phyloP scores from a whole-genome alignment of 2,888 invertebrate genomes.

The Heteromurus nitidus region DNA sequence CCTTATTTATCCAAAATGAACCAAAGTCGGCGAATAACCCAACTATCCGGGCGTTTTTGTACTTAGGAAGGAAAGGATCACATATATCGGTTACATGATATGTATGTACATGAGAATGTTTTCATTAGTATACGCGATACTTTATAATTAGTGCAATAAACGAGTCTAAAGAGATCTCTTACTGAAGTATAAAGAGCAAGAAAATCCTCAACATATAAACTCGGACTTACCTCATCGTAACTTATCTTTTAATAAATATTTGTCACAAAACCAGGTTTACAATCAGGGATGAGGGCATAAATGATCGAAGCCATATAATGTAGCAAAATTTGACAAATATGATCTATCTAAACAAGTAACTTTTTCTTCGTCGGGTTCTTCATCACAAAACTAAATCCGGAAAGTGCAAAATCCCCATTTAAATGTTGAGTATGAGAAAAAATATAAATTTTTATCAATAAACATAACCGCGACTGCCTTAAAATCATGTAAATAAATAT shows the following conservation, averaged over 20 bases:
- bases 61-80: background rate
- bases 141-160: constrained; percentile 17
- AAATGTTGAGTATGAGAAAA: background rate
- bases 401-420: background rate
- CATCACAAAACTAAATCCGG: background rate
- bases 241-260: no score
- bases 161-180: constrained; percentile 22
- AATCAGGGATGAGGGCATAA: background rate
- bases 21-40: no score
- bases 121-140: background rate
- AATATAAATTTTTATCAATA: background rate
- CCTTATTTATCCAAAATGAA: constrained; percentile 1
- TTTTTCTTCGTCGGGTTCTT: no score
- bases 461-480: constrained; percentile 40
- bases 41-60: no score
- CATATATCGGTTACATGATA: background rate
- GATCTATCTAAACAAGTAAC: no score
- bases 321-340: no score
- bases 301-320: no score
- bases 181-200: background rate
- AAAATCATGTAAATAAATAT: constrained; percentile 30
- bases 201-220: background rate
- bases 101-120: background rate
- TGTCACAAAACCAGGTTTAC: background rate
- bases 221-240: no score